These are phyloP conservation scores for Dicerorhinus sumatrensis DNA, from an alignment of 2,113 vertebrate species.

Conservation along the genomic window DNA sequence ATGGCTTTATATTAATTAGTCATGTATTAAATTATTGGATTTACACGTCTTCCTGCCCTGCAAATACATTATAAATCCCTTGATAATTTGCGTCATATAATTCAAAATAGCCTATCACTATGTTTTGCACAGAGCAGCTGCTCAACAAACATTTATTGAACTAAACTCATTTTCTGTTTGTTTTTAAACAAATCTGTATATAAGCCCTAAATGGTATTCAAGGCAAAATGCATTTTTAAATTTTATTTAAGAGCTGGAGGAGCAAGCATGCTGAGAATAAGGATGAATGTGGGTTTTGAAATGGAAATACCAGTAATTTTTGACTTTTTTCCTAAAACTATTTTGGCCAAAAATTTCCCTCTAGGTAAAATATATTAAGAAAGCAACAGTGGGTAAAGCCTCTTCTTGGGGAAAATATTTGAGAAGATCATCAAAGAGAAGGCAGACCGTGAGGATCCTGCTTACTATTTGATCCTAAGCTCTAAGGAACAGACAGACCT, in stretches of 20 bases:
- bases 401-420: background rate
- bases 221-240: background rate
- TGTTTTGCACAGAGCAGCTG: background rate
- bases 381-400: background rate
- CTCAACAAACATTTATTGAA: constrained; percentile 25
- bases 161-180: background rate
- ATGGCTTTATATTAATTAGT: background rate
- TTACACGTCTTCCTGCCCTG: background rate
- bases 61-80: background rate
- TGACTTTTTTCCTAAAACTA: background rate
- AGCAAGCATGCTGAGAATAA: background rate
- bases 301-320: background rate
- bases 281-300: background rate
- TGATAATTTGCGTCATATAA: background rate
- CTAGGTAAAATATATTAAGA: background rate
- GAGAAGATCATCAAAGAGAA: background rate
- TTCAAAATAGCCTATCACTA: background rate
- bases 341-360: background rate
- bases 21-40: background rate
- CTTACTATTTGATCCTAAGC: background rate
- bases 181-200: background rate
- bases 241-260: background rate
- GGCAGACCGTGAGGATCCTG: background rate
- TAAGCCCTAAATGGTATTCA: background rate
- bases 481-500: background rate